These are phyloP conservation scores for Heliconius ismenius DNA, from an alignment of 2,888 invertebrate species.

Conservation along the genomic window DNA sequence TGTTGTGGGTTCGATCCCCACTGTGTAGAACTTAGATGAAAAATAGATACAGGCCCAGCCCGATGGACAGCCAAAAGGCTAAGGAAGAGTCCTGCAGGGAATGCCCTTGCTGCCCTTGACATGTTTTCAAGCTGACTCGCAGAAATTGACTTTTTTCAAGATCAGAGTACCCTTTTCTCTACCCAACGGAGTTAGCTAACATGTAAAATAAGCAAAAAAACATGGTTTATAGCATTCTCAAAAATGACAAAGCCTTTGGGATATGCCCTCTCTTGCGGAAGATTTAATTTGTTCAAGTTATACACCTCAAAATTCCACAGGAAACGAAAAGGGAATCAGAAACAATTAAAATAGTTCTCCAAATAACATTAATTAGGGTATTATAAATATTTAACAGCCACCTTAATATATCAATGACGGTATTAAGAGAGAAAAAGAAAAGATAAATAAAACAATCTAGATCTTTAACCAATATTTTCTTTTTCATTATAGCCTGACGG, in stretches of 20 bases:
- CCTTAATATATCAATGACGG: not conserved
- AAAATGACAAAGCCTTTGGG: not conserved
- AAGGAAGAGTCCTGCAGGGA: too few species aligned
- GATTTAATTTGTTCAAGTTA: conserved; percentile 14
- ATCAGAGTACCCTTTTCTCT: too few species aligned
- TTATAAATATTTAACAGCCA: not conserved
- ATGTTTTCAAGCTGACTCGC: too few species aligned
- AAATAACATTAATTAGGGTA: conserved; percentile 7
- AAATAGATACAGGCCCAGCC: too few species aligned
- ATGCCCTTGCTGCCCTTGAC: too few species aligned
- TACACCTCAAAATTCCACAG: not conserved
- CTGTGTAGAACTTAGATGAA: too few species aligned
- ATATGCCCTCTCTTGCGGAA: not conserved
- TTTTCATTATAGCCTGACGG: too few species aligned
- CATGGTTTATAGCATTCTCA: not conserved
- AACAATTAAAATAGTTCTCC: not conserved
- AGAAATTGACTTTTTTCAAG: too few species aligned
- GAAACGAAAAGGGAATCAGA: not conserved
- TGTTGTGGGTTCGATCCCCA: not conserved
- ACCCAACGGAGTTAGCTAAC: too few species aligned
- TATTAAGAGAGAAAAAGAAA: not conserved
- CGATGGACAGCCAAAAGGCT: too few species aligned
- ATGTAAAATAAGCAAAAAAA: not conserved
- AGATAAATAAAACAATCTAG: too few species aligned
- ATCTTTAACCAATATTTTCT: too few species aligned